phyloP scores from a whole-genome alignment of 2,113 vertebrate species.

The Formicarius rufipectus region DNA sequence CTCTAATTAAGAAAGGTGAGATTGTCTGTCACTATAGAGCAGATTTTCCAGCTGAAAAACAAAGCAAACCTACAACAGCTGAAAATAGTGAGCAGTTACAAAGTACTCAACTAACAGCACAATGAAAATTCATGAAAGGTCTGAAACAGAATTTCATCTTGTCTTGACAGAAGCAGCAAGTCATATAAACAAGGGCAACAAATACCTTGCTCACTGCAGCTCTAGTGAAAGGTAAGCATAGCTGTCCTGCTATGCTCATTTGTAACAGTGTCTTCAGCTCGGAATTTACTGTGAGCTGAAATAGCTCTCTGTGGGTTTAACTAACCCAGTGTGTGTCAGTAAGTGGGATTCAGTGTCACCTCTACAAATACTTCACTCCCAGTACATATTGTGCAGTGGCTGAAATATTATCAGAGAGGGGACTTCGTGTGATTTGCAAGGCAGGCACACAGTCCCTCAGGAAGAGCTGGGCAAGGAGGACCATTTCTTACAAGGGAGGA shows the following conservation, averaged over 20 bases:
- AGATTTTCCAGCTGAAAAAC: background rate
- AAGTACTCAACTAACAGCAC: background rate
- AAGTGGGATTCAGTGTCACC: background rate
- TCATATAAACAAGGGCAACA: background rate
- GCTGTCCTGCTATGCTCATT: background rate
- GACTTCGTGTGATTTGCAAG: background rate
- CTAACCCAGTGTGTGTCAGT: background rate
- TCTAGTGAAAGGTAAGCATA: background rate
- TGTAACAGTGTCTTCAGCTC: background rate
- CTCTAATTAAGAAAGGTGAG: background rate
- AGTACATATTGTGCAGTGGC: fast-evolving
- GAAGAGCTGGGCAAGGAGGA: background rate
- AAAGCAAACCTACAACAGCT: background rate
- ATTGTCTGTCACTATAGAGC: background rate
- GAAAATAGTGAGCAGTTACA: background rate
- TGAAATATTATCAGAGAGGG: background rate
- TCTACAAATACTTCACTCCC: background rate
- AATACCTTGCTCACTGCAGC: background rate
- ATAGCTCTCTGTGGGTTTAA: background rate
- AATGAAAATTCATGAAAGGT: background rate
- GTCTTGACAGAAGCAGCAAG: background rate
- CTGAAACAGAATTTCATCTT: background rate
- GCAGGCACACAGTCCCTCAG: background rate
- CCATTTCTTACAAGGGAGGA: background rate
- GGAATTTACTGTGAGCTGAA: background rate